Base-by-base conservation (phyloP, 2,113 vertebrate species). In the Siphamia tubifer region DNA sequence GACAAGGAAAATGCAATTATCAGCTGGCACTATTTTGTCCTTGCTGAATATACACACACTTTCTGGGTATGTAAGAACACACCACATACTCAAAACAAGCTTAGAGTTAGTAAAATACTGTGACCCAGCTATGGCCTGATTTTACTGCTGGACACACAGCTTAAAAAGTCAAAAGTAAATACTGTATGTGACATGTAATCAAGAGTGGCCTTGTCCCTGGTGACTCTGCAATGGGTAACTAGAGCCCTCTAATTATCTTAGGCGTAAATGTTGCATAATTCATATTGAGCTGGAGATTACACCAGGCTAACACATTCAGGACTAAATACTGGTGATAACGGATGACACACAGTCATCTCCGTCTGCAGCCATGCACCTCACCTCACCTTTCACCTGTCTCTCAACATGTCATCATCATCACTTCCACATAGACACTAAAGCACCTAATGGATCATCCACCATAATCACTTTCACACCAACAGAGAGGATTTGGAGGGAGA, bases 211-310 rank as follows among this genome's bases (percentile, higher is more conserved):
- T 13, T 43, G 75, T 67, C 52, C 66, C 72, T 17, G 0, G 35
- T 68, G 81, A 79, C 79, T 76, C 55, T 15, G 27, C 35, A 58
- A 57, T 40, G 56, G 52, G 39, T 44, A 31, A 75, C 32, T 57
- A 61, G 44, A 58, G 79, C 63, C 57, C 76, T 77, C 28, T 83
- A 82, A 90, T 87, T 78, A 90, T 52, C 74, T 68, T 4, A 10
- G 60, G 54, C 72, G 79, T 86, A 81, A 87, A 88, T 83, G 87
- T 81, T 83, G 72, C 77, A 71, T 68, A 51, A 68, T 83, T 82
- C 70, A 74, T 53, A 78, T 35, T 54, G 56, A 61, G 74, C 27
- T 20, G 19, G 40, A 77, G 61, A 83, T 84, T 77, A 85, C 62
- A 56, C 31, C 5, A n/a, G 19, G 54, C 48, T 52, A 57, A 74